A percentile compares a stretch with the other conserved stretches of the same genome.
Conservation (phyloP, 2,797 vertebrate genomes). For the Macropus fuliginosus region DNA sequence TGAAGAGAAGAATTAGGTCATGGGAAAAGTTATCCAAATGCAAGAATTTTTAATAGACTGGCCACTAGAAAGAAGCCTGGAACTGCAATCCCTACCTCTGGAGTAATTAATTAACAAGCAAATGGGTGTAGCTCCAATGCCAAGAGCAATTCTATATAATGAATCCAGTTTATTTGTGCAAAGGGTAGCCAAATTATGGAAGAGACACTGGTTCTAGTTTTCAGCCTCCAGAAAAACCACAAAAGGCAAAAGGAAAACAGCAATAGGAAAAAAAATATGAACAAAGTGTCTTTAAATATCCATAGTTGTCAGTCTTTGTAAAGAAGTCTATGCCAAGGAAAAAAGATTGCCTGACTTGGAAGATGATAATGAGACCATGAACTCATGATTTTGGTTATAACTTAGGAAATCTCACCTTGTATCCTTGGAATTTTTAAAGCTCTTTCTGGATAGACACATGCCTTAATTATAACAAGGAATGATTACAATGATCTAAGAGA, state of each 20-base stretch:
- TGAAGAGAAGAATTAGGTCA: slow-evolving; percentile 55
- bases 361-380: slow-evolving; percentile 24
- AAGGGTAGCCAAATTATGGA: slow-evolving; percentile 75
- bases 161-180: slow-evolving; percentile 68
- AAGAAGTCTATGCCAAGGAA: slow-evolving; percentile 41
- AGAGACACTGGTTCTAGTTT: slow-evolving; percentile 72
- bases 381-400: neutral
- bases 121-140: slow-evolving; percentile 31
- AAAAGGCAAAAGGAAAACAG: slow-evolving; percentile 46
- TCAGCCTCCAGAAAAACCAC: slow-evolving; percentile 68
- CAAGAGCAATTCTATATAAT: slow-evolving; percentile 65
- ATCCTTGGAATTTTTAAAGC: slow-evolving; percentile 10
- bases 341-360: slow-evolving; percentile 40
- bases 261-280: slow-evolving; percentile 52
- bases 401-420: slow-evolving; percentile 1
- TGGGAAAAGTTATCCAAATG: neutral
- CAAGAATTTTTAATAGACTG: slow-evolving; percentile 55
- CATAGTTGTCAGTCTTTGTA: slow-evolving; percentile 60
- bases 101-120: slow-evolving; percentile 37
- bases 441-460: slow-evolving; percentile 25
- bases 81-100: slow-evolving; percentile 37
- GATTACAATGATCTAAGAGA: neutral
- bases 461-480: slow-evolving; percentile 33
- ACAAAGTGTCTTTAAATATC: slow-evolving; percentile 77
- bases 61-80: slow-evolving; percentile 40